A percentile compares a stretch with the other conserved stretches of the same genome.
Evolutionary conservation across 2,113 vertebrate genomes (phyloP).

Genomic region (Acrocephalus kingi): DNA sequence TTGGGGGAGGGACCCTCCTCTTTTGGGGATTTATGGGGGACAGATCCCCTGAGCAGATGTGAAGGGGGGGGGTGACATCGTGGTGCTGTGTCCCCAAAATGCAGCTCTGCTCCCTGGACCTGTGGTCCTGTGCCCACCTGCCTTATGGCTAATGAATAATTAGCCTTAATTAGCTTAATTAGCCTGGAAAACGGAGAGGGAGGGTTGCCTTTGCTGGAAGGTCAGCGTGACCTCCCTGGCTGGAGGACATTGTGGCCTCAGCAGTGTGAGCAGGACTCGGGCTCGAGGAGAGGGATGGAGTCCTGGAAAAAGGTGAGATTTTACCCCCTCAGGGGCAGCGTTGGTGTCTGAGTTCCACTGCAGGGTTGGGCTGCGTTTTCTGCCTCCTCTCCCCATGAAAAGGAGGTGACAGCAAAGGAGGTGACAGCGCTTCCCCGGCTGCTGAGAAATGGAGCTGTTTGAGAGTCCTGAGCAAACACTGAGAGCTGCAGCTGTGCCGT

Average conservation of each 20-base stretch:
- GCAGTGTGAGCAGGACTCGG: neutral
- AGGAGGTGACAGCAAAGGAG: neutral
- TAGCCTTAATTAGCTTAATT: neutral
- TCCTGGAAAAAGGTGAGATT: neutral
- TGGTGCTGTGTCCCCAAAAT: neutral
- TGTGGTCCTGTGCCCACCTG: neutral
- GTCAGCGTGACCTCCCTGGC: neutral
- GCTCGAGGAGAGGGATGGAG: rapidly evolving
- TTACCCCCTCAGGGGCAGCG: neutral
- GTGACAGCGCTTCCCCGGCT: neutral
- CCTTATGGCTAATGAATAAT: neutral
- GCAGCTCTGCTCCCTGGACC: neutral
- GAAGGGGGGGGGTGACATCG: rapidly evolving
- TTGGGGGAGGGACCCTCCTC: neutral
- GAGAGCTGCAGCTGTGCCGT: rapidly evolving
- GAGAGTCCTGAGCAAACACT: neutral
- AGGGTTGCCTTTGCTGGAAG: neutral
- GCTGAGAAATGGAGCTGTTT: neutral
- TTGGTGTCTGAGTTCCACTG: neutral
- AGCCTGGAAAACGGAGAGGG: neutral
- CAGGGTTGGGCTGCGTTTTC: neutral
- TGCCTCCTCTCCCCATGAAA: rapidly evolving
- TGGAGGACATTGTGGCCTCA: neutral
- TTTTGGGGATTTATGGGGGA: neutral
- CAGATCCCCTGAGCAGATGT: neutral